Conservation (phyloP, 2,888 invertebrate genomes). For the Morinoia aosen region DNA sequence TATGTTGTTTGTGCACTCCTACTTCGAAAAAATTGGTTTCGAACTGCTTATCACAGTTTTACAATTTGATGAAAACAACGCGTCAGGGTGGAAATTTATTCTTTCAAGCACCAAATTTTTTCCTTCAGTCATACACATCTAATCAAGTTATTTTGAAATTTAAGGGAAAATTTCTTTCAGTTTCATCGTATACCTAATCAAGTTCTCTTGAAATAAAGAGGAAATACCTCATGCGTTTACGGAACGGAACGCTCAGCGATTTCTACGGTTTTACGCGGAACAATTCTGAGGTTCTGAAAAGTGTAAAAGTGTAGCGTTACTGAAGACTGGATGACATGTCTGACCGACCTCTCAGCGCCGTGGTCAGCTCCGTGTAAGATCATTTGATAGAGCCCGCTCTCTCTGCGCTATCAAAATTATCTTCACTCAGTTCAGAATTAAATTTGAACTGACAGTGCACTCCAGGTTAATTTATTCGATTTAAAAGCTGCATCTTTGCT, state of each 20-base stretch:
- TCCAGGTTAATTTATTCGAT: not conserved
- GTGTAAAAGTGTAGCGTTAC: not conserved
- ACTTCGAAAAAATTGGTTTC: too few relatives aligned
- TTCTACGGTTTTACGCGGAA: not conserved
- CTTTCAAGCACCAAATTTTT: too few relatives aligned
- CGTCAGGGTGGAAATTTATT: too few relatives aligned
- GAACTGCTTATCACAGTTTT: too few relatives aligned
- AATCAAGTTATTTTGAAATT: too few relatives aligned
- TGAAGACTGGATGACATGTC: not conserved
- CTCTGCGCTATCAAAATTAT: not conserved
- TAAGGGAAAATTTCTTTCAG: too few relatives aligned
- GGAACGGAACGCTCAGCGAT: not conserved
- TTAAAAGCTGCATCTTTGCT: not conserved
- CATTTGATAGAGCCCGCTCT: not conserved
- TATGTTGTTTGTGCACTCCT: too few relatives aligned
- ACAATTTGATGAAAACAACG: too few relatives aligned
- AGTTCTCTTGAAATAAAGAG: not conserved
- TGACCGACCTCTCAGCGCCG: not conserved
- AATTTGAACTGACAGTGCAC: not conserved
- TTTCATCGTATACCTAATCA: too few relatives aligned
- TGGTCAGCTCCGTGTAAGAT: not conserved
- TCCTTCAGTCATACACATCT: too few relatives aligned
- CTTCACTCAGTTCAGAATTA: not conserved
- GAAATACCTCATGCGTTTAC: not conserved
- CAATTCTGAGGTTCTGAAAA: not conserved